Percentiles rank a stretch among this genome's conserved stretches.
Conservation (phyloP, 2,888 invertebrate genomes). For the Limnephilus rhombicus region DNA sequence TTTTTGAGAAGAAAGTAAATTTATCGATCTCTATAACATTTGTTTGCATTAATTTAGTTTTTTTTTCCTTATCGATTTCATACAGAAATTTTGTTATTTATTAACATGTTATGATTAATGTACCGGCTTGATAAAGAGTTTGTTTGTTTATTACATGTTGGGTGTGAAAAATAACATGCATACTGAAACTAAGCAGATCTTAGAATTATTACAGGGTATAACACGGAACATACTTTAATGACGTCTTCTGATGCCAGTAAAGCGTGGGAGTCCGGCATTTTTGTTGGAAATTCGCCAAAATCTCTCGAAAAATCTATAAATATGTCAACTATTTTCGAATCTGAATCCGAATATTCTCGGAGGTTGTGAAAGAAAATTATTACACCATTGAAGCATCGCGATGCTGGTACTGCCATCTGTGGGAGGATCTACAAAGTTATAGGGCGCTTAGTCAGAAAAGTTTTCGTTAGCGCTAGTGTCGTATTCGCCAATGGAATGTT, state of each 20-base stretch:
- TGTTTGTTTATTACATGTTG: neutral
- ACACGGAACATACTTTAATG: slow-evolving; percentile 40
- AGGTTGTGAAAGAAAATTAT: slow-evolving; percentile 43
- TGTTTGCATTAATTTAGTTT: too few relatives aligned
- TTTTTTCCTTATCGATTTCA: neutral
- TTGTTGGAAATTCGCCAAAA: slow-evolving; percentile 58
- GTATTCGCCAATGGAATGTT: slow-evolving; percentile 14
- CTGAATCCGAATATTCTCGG: slow-evolving; percentile 55
- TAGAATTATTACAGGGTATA: neutral
- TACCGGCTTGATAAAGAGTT: neutral
- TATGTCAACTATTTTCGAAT: slow-evolving; percentile 60
- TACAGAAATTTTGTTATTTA: too few relatives aligned
- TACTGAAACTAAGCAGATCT: slow-evolving; percentile 9
- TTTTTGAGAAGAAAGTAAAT: too few relatives aligned
- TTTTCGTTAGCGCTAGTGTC: slow-evolving; percentile 42
- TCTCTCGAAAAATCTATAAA: slow-evolving; percentile 55
- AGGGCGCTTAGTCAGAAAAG: neutral
- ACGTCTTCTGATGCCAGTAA: slow-evolving; percentile 52
- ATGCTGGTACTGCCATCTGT: slow-evolving; percentile 57
- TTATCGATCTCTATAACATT: too few relatives aligned
- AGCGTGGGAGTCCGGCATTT: slow-evolving; percentile 61
- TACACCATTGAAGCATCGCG: neutral
- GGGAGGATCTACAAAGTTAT: neutral
- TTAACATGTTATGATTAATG: neutral
- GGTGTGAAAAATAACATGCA: slow-evolving; percentile 10